phyloP scores from a whole-genome alignment of 2,888 invertebrate species.

The Halictus ligatus region DNA sequence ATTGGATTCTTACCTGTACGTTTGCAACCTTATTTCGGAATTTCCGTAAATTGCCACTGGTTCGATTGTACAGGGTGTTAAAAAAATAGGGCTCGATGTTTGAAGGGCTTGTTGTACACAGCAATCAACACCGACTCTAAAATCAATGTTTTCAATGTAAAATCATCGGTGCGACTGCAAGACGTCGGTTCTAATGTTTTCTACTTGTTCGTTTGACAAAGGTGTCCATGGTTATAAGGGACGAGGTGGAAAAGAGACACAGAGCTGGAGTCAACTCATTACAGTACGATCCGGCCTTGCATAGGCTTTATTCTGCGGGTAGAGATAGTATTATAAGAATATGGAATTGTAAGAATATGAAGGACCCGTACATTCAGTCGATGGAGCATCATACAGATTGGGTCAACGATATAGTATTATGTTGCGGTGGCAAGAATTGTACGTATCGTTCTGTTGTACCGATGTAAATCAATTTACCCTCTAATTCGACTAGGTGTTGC shows the following conservation, averaged over 20 bases:
- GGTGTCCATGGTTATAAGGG: conserved; percentile 99
- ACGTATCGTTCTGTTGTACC: conserved; percentile 75
- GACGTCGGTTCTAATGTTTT: neutral
- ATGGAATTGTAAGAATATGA: conserved; percentile 89
- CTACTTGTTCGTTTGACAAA: conserved; percentile 80
- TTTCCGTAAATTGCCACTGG: neutral
- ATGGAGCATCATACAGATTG: conserved; percentile 99
- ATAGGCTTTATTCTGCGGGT: conserved; percentile 97
- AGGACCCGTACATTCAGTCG: conserved; percentile 95
- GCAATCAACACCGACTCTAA: neutral
- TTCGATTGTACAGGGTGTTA: neutral
- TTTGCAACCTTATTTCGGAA: neutral
- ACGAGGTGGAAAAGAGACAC: conserved; percentile 97
- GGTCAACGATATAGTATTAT: conserved; percentile 99
- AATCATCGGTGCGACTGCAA: neutral
- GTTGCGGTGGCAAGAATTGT: conserved; percentile 98
- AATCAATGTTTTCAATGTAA: neutral
- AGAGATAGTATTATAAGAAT: conserved; percentile 98
- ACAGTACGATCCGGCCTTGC: conserved; percentile 94
- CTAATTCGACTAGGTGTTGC: neutral
- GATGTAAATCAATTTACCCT: neutral
- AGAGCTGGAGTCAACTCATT: conserved; percentile 98
- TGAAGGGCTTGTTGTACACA: no score
- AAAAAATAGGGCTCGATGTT: neutral
- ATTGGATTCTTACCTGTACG: neutral